phyloP scores from a whole-genome alignment of 2,888 invertebrate genomes.

The Charanyca ferruginea region DNA sequence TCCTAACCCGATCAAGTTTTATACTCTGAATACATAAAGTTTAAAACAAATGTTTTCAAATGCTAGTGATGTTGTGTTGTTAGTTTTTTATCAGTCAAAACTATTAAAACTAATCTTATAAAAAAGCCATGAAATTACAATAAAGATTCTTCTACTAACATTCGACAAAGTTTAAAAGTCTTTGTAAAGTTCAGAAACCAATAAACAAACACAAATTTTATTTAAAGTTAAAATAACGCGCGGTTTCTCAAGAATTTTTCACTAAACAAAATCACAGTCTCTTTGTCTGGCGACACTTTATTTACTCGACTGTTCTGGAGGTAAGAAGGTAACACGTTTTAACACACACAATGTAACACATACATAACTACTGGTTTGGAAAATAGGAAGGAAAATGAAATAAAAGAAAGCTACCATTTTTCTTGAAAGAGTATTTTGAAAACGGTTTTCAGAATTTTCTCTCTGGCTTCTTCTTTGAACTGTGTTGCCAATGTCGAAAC shows the following conservation, averaged over 20 bases:
- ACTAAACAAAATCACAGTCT: constrained; percentile 32
- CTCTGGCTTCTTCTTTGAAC: neutral
- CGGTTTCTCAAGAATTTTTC: constrained; percentile 27
- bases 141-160: too few species aligned
- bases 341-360: constrained; percentile 17
- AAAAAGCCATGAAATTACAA: too few species aligned
- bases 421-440: constrained; percentile 2
- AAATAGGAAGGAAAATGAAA: constrained; percentile 38
- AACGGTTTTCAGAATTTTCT: neutral
- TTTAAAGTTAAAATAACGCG: constrained; percentile 16
- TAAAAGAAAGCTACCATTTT: constrained; percentile 10
- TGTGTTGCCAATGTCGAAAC: neutral
- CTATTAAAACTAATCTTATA: too few species aligned
- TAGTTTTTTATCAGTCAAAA: too few species aligned
- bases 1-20: too few species aligned
- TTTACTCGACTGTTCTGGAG: constrained; percentile 35
- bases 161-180: too few species aligned
- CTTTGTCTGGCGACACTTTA: constrained; percentile 50
- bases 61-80: too few species aligned
- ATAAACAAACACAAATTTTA: neutral
- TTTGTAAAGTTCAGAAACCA: constrained; percentile 16
- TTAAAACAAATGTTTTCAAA: too few species aligned
- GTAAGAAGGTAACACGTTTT: constrained; percentile 44
- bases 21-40: too few species aligned
- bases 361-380: constrained; percentile 49